Conservation (phyloP, 2,113 vertebrate species). For the Arenaria interpres region DNA sequence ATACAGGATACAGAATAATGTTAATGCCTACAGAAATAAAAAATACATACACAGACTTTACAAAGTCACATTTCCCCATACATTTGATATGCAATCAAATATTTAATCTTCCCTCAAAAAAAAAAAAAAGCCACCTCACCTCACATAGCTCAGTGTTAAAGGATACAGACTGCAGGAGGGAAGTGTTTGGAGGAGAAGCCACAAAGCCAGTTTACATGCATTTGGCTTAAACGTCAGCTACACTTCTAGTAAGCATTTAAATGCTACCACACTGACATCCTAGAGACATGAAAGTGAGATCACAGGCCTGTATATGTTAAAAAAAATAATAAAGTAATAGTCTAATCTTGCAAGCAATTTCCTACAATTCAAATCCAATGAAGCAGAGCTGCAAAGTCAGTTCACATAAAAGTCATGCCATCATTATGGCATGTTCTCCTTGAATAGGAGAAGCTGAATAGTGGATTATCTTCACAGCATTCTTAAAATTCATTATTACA, state of each 20-base stretch:
- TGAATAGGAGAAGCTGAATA: not conserved
- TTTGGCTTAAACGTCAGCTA: not conserved
- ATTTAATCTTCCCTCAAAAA: not conserved
- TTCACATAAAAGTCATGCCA: not conserved
- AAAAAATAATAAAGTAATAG: not conserved
- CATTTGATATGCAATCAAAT: not conserved
- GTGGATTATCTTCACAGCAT: not conserved
- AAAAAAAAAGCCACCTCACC: not conserved
- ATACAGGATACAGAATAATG: not conserved
- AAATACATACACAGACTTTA: not conserved
- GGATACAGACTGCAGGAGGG: not conserved
- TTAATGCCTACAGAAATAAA: not conserved
- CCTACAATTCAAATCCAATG: not conserved
- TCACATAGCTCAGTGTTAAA: not conserved
- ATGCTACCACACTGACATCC: not conserved
- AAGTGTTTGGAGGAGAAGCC: not conserved
- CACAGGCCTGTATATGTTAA: not conserved
- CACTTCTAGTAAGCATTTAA: not conserved
- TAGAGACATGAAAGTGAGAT: not conserved
- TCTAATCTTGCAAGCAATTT: not conserved
- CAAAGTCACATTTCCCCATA: not conserved
- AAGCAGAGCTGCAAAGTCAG: not conserved
- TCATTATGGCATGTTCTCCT: not conserved
- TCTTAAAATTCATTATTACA: not conserved
- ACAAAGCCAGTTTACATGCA: not conserved